phyloP scores from a whole-genome alignment of 2,113 vertebrate species.

The Heloderma charlesbogerti region DNA sequence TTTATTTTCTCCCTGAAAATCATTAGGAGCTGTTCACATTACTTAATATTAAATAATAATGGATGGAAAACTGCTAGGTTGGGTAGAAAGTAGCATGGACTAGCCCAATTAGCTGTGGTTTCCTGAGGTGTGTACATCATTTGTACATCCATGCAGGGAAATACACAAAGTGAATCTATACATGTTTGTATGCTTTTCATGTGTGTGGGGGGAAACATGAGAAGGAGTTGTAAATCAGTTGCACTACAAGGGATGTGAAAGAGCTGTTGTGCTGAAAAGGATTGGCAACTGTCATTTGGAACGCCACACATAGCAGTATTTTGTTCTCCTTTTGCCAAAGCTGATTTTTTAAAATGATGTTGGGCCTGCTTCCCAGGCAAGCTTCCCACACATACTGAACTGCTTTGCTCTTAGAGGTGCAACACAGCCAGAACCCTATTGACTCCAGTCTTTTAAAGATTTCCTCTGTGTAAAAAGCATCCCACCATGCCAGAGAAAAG shows the following conservation, averaged over 20 bases:
- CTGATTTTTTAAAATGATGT: not conserved
- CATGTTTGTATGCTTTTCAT: not conserved
- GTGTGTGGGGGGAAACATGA: not conserved
- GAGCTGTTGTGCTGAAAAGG: not conserved
- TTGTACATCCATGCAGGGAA: not conserved
- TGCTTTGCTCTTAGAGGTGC: not conserved
- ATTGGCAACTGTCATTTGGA: not conserved
- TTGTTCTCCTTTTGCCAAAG: not conserved
- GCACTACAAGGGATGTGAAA: not conserved
- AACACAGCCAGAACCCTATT: constrained; percentile 17
- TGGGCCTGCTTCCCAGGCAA: not conserved
- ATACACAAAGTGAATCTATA: not conserved
- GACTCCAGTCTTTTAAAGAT: not conserved
- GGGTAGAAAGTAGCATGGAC: not conserved
- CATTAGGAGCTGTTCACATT: not conserved
- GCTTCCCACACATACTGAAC: constrained; percentile 13
- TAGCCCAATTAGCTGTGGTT: not conserved
- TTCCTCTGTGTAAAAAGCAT: not conserved
- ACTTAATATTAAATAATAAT: not conserved
- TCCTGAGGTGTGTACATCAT: not conserved
- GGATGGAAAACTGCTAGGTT: not conserved
- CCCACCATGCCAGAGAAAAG: not conserved
- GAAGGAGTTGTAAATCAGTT: not conserved
- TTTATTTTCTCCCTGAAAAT: not conserved
- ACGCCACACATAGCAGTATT: not conserved